A percentile compares a stretch with the other conserved stretches of the same genome.
phyloP scores from a whole-genome alignment of 2,113 vertebrate species.

The Dermatemys mawii region DNA sequence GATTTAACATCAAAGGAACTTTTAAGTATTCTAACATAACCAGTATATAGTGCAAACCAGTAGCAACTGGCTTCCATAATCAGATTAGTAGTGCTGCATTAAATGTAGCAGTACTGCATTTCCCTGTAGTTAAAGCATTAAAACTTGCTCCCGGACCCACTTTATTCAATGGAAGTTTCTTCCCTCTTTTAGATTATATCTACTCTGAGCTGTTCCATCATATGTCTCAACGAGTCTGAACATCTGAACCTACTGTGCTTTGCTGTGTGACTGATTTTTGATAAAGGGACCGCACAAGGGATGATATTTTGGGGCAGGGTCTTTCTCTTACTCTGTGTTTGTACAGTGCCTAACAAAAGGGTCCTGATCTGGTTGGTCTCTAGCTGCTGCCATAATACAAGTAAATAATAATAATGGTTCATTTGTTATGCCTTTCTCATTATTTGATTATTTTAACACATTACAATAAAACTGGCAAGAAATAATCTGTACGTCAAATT shows the following conservation, averaged over 20 bases:
- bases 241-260: neutral
- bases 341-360: neutral
- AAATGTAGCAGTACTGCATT: neutral
- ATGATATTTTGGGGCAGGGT: neutral
- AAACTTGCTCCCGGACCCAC: accelerated
- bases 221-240: neutral
- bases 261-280: accelerated
- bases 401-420: neutral
- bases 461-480: neutral
- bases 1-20: conserved; percentile 42
- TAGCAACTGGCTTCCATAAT: conserved; percentile 23
- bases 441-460: neutral
- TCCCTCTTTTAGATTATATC: neutral
- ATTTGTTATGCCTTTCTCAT: neutral
- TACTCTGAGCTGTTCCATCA: accelerated
- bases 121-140: neutral
- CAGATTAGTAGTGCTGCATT: conserved; percentile 8
- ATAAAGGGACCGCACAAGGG: neutral
- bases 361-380: neutral
- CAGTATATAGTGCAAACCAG: conserved; percentile 9
- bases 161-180: neutral
- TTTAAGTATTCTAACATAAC: neutral
- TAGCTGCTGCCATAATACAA: accelerated
- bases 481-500: neutral
- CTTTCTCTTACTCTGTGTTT: accelerated